phyloP scores from a whole-genome alignment of 2,888 invertebrate genomes.

The Noctua pronuba region DNA sequence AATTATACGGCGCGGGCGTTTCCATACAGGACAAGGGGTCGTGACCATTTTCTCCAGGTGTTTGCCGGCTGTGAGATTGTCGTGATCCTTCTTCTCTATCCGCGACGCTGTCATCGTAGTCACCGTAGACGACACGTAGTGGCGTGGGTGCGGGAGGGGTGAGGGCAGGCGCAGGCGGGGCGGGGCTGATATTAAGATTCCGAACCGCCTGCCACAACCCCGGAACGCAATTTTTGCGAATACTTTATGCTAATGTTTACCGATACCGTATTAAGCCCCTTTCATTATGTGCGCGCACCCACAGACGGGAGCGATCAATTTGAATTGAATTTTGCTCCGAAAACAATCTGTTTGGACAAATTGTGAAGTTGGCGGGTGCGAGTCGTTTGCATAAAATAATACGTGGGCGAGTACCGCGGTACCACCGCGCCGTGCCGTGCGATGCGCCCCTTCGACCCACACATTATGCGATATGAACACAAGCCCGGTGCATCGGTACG shows the following conservation, averaged over 20 bases:
- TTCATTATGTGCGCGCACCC: conserved; percentile 75
- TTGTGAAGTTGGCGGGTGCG: conserved; percentile 75
- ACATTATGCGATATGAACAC: not conserved
- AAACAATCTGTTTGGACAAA: conserved; percentile 85
- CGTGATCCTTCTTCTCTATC: conserved; percentile 15
- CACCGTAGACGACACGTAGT: conserved; percentile 19
- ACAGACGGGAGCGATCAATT: conserved; percentile 74
- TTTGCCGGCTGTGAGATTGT: not conserved
- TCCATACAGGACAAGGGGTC: not conserved
- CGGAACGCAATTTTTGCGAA: conserved; percentile 82
- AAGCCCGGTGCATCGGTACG: not conserved
- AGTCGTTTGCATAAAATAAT: conserved; percentile 82
- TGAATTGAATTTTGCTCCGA: conserved; percentile 80
- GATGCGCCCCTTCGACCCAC: not conserved
- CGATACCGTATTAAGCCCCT: conserved; percentile 80
- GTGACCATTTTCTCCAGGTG: not conserved
- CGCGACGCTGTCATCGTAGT: not conserved
- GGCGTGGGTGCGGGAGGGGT: conserved; percentile 13
- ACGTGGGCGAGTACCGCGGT: conserved; percentile 46
- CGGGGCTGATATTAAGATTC: conserved; percentile 79
- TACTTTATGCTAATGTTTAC: conserved; percentile 85
- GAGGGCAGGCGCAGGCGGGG: conserved; percentile 28
- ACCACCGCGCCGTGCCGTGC: not conserved
- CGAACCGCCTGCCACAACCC: conserved; percentile 70
- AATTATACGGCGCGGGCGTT: not conserved